A percentile compares a stretch with the other conserved stretches of the same genome.
phyloP scores from a whole-genome alignment of 1,140 invertebrate species.

The Oncopodura yosiiana region DNA sequence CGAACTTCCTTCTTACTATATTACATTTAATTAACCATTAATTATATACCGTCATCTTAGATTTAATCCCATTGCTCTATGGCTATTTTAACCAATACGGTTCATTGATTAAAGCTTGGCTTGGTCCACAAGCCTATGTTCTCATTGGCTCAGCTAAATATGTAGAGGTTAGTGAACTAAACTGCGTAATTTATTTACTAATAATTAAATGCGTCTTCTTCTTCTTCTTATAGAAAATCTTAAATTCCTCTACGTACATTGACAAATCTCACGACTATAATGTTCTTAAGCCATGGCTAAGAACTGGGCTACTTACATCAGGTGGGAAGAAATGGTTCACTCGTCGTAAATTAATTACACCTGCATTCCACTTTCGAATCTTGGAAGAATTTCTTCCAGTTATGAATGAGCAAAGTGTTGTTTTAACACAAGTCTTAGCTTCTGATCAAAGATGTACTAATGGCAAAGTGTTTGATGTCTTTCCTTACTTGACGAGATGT shows the following conservation, averaged over 20 bases:
- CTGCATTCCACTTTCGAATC: constrained; percentile 81
- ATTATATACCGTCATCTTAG: no score
- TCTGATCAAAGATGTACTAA: constrained; percentile 43
- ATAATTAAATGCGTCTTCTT: no score
- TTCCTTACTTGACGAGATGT: constrained; percentile 62
- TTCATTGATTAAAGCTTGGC: no score
- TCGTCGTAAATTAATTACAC: constrained; percentile 70
- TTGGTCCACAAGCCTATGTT: no score
- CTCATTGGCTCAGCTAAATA: no score
- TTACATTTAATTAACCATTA: no score
- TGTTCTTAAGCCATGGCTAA: constrained; percentile 65
- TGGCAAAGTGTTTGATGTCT: constrained; percentile 56
- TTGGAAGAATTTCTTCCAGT: constrained; percentile 71
- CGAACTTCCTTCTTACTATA: no score
- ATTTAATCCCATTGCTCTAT: no score
- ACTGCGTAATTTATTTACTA: no score
- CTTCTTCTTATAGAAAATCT: constrained; percentile 48
- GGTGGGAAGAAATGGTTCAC: constrained; percentile 63
- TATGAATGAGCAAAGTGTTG: constrained; percentile 63
- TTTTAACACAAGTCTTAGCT: constrained; percentile 55
- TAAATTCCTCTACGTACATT: constrained; percentile 59
- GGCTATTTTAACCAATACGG: no score
- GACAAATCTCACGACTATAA: constrained; percentile 63
- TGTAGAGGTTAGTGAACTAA: no score
- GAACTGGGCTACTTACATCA: constrained; percentile 58